Conservation (phyloP, 2,113 vertebrate species). For the Hemicordylus capensis region DNA sequence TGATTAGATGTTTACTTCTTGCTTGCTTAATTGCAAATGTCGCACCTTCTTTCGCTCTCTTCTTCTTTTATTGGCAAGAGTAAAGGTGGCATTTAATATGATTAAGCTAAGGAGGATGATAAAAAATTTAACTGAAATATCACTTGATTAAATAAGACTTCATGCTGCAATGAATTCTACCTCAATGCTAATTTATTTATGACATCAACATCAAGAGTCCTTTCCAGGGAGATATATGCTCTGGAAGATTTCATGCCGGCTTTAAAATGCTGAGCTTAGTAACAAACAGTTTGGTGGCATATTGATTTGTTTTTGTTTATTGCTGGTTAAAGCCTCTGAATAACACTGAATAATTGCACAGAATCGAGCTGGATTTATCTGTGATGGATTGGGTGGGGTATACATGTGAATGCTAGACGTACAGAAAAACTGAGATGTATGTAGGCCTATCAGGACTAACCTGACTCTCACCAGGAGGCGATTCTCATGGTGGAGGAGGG, state of each 20-base stretch:
- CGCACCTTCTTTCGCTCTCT: background rate
- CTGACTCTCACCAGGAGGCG: too few species aligned
- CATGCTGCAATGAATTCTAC: constrained; percentile 19
- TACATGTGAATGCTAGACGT: background rate
- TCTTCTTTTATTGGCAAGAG: constrained; percentile 32
- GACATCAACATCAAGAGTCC: constrained; percentile 49
- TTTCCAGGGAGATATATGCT: constrained; percentile 42
- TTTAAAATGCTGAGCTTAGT: constrained; percentile 49
- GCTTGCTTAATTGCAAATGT: constrained; percentile 39
- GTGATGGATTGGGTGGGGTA: background rate
- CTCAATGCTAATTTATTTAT: constrained; percentile 63
- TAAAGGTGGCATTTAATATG: constrained; percentile 51
- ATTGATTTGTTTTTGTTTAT: constrained; percentile 40
- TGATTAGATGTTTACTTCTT: constrained; percentile 40
- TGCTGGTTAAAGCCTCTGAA: constrained; percentile 38
- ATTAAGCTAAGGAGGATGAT: constrained; percentile 52
- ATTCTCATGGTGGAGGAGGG: too few species aligned
- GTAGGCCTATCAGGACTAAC: too few species aligned
- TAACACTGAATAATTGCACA: constrained; percentile 2
- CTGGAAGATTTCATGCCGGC: constrained; percentile 57
- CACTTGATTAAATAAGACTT: constrained; percentile 60
- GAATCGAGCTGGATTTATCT: constrained; percentile 28
- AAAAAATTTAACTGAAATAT: constrained; percentile 46
- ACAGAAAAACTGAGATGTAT: background rate
- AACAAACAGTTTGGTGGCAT: constrained; percentile 16